Conservation (phyloP, 1,140 invertebrate genomes). For the Drosophila lini region DNA sequence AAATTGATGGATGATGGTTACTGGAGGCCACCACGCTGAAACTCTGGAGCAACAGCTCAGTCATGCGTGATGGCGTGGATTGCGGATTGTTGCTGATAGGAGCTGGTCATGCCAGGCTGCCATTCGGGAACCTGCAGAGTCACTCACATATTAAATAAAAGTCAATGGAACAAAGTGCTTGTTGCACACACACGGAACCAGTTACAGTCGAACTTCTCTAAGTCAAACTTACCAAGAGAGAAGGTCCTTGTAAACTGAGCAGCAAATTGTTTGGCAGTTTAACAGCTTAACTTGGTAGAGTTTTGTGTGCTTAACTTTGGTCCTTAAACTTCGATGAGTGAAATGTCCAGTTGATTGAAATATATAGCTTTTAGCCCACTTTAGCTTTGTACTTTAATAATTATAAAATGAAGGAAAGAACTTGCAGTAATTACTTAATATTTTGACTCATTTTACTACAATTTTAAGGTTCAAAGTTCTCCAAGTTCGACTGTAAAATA, state of each 20-base stretch:
- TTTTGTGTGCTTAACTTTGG: neutral
- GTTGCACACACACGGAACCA: constrained; percentile 43
- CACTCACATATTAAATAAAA: constrained; percentile 52
- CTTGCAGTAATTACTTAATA: no score
- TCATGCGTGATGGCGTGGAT: constrained; percentile 55
- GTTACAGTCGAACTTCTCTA: constrained; percentile 31
- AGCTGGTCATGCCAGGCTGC: constrained; percentile 16
- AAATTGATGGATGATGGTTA: constrained; percentile 68
- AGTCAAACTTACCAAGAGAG: constrained; percentile 1
- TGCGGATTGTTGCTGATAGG: constrained; percentile 29
- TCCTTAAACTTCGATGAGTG: constrained; percentile 1
- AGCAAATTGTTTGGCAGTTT: constrained; percentile 17
- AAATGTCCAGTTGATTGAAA: neutral
- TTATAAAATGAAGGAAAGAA: neutral
- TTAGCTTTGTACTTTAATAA: neutral
- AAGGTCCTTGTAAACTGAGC: neutral
- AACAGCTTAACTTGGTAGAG: constrained; percentile 15
- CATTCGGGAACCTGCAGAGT: constrained; percentile 47
- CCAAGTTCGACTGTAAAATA: constrained; percentile 9
- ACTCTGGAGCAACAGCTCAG: constrained; percentile 36
- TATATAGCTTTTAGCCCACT: neutral
- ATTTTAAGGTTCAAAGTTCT: neutral
- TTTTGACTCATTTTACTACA: neutral
- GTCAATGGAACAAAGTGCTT: constrained; percentile 49
- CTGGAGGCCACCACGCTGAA: constrained; percentile 15